A percentile compares a stretch with the other conserved stretches of the same genome.
Evolutionary conservation across 2,888 invertebrate species (phyloP).

Genomic region (Drosophila cognata): DNA sequence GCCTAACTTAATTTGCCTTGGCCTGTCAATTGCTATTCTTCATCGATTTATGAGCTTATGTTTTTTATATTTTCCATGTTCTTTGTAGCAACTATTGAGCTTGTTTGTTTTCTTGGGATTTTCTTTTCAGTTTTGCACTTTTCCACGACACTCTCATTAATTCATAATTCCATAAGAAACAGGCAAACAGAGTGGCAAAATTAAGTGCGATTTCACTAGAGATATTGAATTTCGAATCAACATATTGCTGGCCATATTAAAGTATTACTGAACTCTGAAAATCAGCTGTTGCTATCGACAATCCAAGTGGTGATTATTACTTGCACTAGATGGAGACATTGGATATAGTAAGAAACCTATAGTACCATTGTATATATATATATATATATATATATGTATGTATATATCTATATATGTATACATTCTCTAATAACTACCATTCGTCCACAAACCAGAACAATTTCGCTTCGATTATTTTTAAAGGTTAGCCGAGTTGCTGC

Average conservation of each 20-base stretch:
- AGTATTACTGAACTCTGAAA: not conserved
- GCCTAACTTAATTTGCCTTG: not conserved
- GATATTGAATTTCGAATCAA: not conserved
- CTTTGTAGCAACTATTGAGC: not conserved
- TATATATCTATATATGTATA: not conserved
- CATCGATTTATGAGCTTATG: not conserved
- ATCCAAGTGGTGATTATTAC: not conserved
- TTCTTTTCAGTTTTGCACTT: not conserved
- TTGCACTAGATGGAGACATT: not conserved
- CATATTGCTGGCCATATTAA: not conserved
- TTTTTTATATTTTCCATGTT: not conserved
- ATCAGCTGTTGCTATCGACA: not conserved
- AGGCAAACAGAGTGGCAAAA: not conserved
- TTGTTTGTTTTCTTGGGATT: not conserved
- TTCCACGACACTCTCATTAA: not conserved
- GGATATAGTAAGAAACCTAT: not conserved
- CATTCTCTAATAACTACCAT: not conserved
- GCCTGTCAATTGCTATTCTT: not conserved
- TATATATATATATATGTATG: not conserved
- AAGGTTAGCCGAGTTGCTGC: constrained; percentile 10
- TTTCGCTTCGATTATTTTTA: not conserved
- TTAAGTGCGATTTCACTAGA: not conserved
- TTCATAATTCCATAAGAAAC: not conserved
- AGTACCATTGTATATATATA: not conserved
- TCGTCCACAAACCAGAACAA: not conserved